Conservation (phyloP, 2,797 vertebrate species). For the Graptemys geographica region DNA sequence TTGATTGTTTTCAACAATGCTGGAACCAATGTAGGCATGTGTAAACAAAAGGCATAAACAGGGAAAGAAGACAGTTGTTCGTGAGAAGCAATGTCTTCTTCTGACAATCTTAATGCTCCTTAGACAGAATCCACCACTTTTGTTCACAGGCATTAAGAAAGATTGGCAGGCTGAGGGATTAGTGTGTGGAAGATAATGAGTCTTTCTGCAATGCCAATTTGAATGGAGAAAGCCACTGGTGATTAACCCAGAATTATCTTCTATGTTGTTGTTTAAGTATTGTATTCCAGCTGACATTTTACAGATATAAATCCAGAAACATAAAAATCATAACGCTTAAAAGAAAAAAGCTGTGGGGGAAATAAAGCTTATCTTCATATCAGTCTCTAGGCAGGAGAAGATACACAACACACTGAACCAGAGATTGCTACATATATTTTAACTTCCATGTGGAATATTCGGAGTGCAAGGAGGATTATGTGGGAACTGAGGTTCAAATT, state of each 20-base stretch:
- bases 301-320: conserved; percentile 34
- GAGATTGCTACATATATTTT: conserved; percentile 30
- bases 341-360: fast-evolving
- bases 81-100: background rate
- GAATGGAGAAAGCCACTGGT: conserved; percentile 14
- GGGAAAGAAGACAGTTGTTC: background rate
- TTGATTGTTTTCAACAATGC: background rate
- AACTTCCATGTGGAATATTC: conserved; percentile 56
- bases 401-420: background rate
- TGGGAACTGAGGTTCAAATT: background rate
- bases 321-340: conserved; percentile 48
- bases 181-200: conserved; percentile 60
- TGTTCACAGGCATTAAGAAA: conserved; percentile 19
- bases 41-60: background rate
- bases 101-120: conserved; percentile 22
- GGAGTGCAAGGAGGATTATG: background rate
- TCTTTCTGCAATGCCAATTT: conserved; percentile 49
- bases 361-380: conserved; percentile 40
- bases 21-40: background rate
- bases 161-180: conserved; percentile 45
- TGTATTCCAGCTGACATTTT: conserved; percentile 6
- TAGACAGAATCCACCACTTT: background rate
- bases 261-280: background rate
- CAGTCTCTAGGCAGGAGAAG: conserved; percentile 34
- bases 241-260: conserved; percentile 55